Conservation (phyloP, 2,888 invertebrate species). For the Sphaerophoria rueppellii region DNA sequence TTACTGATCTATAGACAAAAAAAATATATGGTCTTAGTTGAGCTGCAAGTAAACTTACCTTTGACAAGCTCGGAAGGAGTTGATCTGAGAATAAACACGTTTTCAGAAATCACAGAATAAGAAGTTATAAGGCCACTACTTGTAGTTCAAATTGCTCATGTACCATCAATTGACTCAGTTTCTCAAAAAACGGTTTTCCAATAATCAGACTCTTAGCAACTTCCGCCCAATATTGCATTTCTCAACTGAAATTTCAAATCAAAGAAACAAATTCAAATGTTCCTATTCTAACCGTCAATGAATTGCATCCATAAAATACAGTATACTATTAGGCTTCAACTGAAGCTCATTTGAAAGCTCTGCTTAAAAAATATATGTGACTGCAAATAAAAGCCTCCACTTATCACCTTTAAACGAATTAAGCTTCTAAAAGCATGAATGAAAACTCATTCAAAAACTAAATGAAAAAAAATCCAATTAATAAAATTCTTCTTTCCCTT, state of each 20-base stretch:
- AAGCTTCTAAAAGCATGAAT: not conserved
- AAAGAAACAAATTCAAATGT: slow-evolving; percentile 8
- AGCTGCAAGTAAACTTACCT: too few species aligned
- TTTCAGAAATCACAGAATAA: too few species aligned
- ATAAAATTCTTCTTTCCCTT: not conserved
- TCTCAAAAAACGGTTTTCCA: too few species aligned
- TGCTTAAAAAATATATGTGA: not conserved
- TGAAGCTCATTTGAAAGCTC: slow-evolving; percentile 31
- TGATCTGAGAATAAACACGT: too few species aligned
- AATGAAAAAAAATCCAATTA: slow-evolving; percentile 24
- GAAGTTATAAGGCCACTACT: too few species aligned
- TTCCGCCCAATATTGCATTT: slow-evolving; percentile 49
- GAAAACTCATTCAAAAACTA: slow-evolving; percentile 3
- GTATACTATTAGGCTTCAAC: slow-evolving; percentile 51
- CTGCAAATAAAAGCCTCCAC: not conserved
- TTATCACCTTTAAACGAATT: not conserved
- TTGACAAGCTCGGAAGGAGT: too few species aligned
- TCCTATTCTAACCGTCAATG: slow-evolving; percentile 23
- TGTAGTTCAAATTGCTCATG: too few species aligned
- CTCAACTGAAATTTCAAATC: not conserved
- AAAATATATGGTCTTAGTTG: too few species aligned
- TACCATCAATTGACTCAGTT: too few species aligned
- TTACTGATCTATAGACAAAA: too few species aligned
- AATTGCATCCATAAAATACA: not conserved
- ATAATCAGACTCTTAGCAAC: not conserved